A percentile compares a stretch with the other conserved stretches of the same genome.
Conservation (phyloP, 2,113 vertebrate species). For the Sander lucioperca region DNA sequence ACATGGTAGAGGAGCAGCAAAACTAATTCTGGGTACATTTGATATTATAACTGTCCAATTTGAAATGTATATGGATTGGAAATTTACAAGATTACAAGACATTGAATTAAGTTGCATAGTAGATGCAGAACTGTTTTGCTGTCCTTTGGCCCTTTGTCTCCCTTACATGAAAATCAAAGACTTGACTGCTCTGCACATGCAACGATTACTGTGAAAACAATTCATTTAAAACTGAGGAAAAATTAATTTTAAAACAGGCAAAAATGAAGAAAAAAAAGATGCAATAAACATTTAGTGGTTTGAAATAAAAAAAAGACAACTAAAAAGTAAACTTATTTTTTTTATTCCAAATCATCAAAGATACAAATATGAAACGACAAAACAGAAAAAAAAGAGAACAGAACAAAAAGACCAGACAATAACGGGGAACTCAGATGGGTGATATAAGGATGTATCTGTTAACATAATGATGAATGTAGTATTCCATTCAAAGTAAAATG, state of each 20-base stretch:
- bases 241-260: neutral
- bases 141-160: too few species aligned
- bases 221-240: too few species aligned
- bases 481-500: constrained; percentile 27
- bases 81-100: neutral
- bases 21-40: too few species aligned
- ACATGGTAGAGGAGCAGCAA: too few species aligned
- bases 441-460: neutral
- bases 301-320: constrained; percentile 68
- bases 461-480: neutral
- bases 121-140: neutral
- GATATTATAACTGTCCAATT: neutral
- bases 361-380: constrained; percentile 78
- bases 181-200: neutral
- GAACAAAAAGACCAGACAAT: constrained; percentile 35
- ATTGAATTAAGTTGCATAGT: neutral
- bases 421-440: constrained; percentile 19
- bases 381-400: constrained; percentile 24
- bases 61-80: neutral
- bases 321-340: constrained; percentile 61
- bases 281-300: constrained; percentile 20
- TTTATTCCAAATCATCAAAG: constrained; percentile 76
- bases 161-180: neutral
- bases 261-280: neutral
- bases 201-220: neutral